Evolutionary conservation across 2,888 invertebrate genomes (phyloP).

Genomic region (Acanthopleura granulata): DNA sequence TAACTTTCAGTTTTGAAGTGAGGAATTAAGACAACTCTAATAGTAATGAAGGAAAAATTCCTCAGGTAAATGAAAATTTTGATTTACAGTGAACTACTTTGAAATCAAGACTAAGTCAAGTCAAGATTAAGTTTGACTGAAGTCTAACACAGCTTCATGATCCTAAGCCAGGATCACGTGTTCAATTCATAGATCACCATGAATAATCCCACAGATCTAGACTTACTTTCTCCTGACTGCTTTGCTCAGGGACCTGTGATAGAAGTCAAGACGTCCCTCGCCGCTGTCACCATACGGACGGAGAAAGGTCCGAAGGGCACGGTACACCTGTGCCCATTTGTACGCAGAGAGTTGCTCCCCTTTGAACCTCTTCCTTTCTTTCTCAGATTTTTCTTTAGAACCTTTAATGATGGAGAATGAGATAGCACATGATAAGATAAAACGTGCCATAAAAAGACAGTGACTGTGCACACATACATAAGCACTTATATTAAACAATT

Average conservation of each 20-base stretch:
- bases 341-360: slow-evolving; percentile 15
- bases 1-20: no score
- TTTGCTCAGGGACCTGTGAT: slow-evolving; percentile 19
- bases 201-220: no score
- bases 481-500: no score
- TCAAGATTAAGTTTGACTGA: no score
- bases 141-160: no score
- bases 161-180: neutral
- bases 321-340: slow-evolving; percentile 19
- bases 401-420: neutral
- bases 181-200: neutral
- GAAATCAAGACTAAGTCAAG: neutral
- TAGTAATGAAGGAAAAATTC: no score
- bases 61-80: no score
- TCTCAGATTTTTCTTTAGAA: slow-evolving; percentile 12
- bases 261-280: slow-evolving; percentile 16
- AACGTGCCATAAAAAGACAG: no score
- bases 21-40: no score
- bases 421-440: no score
- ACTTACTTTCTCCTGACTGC: slow-evolving; percentile 17
- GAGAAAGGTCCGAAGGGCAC: slow-evolving; percentile 9
- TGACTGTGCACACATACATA: no score
- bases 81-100: no score
- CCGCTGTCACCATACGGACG: slow-evolving; percentile 19
- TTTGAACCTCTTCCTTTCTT: neutral